These are phyloP conservation scores for Dipus sagitta DNA, from an alignment of 2,797 vertebrate species.

Conservation along the genomic window DNA sequence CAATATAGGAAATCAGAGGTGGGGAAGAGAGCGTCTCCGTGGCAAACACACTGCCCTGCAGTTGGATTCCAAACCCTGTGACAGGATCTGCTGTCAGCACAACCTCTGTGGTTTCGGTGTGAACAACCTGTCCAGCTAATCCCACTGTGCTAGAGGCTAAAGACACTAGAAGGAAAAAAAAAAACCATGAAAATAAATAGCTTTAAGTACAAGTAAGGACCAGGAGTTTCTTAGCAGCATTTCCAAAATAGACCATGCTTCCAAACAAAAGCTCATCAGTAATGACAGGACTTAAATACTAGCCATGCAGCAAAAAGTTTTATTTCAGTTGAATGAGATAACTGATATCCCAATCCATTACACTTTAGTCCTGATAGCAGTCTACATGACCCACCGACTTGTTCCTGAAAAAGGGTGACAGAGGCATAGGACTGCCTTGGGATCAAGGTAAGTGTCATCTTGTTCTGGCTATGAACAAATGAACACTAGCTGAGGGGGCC, in stretches of 20 bases:
- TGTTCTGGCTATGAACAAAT: background rate
- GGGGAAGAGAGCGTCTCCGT: slow-evolving; percentile 98
- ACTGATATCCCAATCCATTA: background rate
- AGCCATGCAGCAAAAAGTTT: background rate
- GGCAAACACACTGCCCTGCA: slow-evolving; percentile 98
- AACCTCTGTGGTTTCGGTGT: slow-evolving; percentile 98
- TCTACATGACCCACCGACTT: background rate
- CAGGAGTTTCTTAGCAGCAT: background rate
- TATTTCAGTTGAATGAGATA: background rate
- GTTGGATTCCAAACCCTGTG: slow-evolving; percentile 97
- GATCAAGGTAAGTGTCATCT: background rate
- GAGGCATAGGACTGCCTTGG: background rate
- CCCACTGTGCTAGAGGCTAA: slow-evolving; percentile 98
- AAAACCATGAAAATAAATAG: slow-evolving; percentile 69
- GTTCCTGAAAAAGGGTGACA: no score
- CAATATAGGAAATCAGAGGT: slow-evolving; percentile 98
- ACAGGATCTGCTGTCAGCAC: slow-evolving; percentile 95
- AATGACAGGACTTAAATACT: background rate
- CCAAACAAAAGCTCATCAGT: background rate
- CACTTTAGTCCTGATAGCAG: background rate
- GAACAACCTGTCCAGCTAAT: slow-evolving; percentile 97
- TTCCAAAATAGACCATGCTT: background rate
- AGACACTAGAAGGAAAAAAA: slow-evolving; percentile 91
- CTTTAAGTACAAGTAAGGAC: slow-evolving; percentile 42
- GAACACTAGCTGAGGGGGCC: background rate